Evolutionary conservation across 2,888 invertebrate genomes (phyloP).

Genomic region (Rhabditoides inermis): DNA sequence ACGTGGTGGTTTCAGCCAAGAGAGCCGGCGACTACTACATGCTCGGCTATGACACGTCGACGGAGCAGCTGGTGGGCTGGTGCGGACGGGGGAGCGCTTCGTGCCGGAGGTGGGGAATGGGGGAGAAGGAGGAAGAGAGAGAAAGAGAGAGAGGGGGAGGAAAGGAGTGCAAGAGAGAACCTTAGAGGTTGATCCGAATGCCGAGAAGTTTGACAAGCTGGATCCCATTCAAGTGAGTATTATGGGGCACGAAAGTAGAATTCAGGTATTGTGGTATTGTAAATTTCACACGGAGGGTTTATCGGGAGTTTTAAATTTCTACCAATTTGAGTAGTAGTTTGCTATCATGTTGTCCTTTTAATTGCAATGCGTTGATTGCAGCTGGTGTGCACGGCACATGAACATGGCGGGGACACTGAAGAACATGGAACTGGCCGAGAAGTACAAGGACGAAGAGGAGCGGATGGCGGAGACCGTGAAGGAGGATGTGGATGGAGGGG

Average conservation of each 20-base stretch:
- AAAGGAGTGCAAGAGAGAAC: too few relatives aligned
- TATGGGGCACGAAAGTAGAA: too few relatives aligned
- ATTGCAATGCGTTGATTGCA: conserved; percentile 16
- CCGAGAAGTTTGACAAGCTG: conserved; percentile 34
- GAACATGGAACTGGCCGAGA: conserved; percentile 41
- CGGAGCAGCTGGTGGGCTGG: conserved; percentile 41
- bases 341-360: too few relatives aligned
- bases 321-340: too few relatives aligned
- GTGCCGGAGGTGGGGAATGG: conserved; percentile 49
- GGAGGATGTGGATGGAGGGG: neutral
- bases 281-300: neutral
- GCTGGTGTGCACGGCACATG: conserved; percentile 47
- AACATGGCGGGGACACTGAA: conserved; percentile 39
- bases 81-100: conserved; percentile 36
- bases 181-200: conserved; percentile 34
- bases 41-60: conserved; percentile 73
- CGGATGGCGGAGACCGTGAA: conserved; percentile 30
- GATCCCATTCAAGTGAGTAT: conserved; percentile 45
- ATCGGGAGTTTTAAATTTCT: neutral
- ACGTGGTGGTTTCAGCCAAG: conserved; percentile 79
- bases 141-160: too few relatives aligned
- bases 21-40: conserved; percentile 98
- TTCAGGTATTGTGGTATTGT: neutral
- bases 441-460: conserved; percentile 24
- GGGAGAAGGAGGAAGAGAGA: too few relatives aligned